phyloP scores from a whole-genome alignment of 2,888 invertebrate species.

The Chloroclystis v-ata region DNA sequence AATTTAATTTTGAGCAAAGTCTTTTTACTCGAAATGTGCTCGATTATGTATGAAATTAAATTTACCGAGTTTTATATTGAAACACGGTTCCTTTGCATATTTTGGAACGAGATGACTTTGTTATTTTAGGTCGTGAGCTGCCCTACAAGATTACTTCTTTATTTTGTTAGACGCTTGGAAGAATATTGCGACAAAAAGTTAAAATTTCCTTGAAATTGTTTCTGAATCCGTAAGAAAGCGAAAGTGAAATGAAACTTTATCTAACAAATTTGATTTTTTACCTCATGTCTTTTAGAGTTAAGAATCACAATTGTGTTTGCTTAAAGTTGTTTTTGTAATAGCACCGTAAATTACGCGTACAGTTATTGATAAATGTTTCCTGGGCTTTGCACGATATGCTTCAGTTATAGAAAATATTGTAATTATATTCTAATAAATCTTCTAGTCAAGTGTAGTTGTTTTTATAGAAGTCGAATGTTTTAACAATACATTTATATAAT shows the following conservation, averaged over 20 bases:
- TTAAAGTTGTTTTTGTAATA: too few relatives aligned
- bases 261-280: too few relatives aligned
- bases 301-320: too few relatives aligned
- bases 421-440: too few relatives aligned
- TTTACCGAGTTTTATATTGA: conserved; percentile 23
- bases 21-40: conserved; percentile 12
- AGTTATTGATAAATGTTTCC: too few relatives aligned
- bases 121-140: conserved; percentile 9
- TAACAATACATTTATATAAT: too few relatives aligned
- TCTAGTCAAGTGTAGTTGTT: too few relatives aligned
- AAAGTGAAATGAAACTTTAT: neutral
- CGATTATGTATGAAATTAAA: conserved; percentile 24
- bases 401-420: too few relatives aligned
- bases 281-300: too few relatives aligned
- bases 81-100: conserved; percentile 13
- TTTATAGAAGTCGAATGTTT: too few relatives aligned
- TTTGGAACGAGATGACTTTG: conserved; percentile 14
- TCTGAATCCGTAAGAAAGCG: neutral
- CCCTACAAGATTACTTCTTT: conserved; percentile 2
- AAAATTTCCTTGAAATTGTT: neutral
- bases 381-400: too few relatives aligned
- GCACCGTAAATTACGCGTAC: too few relatives aligned
- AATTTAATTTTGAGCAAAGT: conserved; percentile 63
- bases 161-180: conserved; percentile 3
- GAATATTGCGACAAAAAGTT: neutral